phyloP scores from a whole-genome alignment of 2,113 vertebrate species.

The Myotis lucifugus region DNA sequence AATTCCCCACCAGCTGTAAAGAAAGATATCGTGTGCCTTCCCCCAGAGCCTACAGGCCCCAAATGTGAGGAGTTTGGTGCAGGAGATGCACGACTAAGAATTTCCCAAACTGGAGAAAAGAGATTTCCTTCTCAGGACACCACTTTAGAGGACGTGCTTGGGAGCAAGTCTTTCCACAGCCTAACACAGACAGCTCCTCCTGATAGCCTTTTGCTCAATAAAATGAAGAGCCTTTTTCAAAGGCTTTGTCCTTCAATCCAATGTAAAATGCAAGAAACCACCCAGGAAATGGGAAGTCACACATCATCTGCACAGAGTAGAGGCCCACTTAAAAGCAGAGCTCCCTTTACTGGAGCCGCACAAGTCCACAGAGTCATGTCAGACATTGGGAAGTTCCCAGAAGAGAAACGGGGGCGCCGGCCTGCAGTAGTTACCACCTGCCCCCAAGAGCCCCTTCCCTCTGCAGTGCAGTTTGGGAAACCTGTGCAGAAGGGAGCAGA shows the following conservation, averaged over 20 bases:
- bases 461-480: neutral
- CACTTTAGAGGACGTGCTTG: rapidly evolving
- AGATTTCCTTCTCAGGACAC: neutral
- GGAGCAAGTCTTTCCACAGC: neutral
- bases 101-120: neutral
- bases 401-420: neutral
- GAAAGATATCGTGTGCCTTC: no score
- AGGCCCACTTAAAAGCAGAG: neutral
- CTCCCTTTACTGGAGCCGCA: rapidly evolving
- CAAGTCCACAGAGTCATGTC: neutral
- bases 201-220: neutral
- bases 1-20: neutral
- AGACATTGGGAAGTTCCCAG: neutral
- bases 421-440: neutral
- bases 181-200: neutral
- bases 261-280: neutral
- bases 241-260: neutral
- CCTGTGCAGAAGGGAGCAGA: neutral
- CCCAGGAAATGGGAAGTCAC: neutral
- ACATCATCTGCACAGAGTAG: neutral
- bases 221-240: neutral
- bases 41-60: no score
- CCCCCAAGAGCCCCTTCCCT: neutral
- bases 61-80: neutral
- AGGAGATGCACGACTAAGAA: neutral